phyloP scores from a whole-genome alignment of 1,140 invertebrate genomes.

The Nasonia longicornis region DNA sequence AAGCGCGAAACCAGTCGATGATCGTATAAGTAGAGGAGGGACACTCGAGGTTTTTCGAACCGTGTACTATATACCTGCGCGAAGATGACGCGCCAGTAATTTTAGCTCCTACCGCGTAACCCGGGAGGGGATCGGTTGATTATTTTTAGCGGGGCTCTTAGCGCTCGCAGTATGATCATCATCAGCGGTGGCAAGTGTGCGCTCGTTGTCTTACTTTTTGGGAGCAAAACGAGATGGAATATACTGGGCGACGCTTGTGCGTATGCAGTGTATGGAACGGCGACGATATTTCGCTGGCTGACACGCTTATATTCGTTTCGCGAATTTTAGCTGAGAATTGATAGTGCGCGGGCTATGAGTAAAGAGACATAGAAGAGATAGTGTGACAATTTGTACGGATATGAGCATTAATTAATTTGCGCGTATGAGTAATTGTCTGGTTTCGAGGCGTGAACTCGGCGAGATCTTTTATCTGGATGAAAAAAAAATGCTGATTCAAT shows the following conservation, averaged over 20 bases:
- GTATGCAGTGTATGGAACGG: too few species aligned
- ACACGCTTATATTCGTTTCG: too few species aligned
- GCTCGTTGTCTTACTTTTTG: background rate
- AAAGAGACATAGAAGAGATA: too few species aligned
- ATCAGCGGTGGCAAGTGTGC: background rate
- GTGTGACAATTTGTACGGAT: too few species aligned
- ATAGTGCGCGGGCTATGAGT: too few species aligned
- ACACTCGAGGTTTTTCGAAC: background rate
- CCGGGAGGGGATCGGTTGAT: slow-evolving; percentile 25
- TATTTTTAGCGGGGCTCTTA: slow-evolving; percentile 37
- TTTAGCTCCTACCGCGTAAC: slow-evolving; percentile 42
- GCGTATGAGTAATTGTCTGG: too few species aligned
- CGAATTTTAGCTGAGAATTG: too few species aligned
- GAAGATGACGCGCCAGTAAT: slow-evolving; percentile 45
- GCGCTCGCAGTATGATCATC: background rate
- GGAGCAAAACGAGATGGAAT: background rate
- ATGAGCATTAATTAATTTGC: too few species aligned
- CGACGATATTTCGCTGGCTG: too few species aligned
- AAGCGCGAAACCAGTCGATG: slow-evolving; percentile 15
- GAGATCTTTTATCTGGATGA: too few species aligned
- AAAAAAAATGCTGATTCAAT: too few species aligned
- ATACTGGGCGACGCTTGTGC: background rate
- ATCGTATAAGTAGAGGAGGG: background rate
- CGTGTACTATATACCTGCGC: background rate
- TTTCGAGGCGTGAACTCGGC: too few species aligned